These are phyloP conservation scores for Hydrophis major DNA, from an alignment of 2,797 vertebrate species.

Conservation along the genomic window DNA sequence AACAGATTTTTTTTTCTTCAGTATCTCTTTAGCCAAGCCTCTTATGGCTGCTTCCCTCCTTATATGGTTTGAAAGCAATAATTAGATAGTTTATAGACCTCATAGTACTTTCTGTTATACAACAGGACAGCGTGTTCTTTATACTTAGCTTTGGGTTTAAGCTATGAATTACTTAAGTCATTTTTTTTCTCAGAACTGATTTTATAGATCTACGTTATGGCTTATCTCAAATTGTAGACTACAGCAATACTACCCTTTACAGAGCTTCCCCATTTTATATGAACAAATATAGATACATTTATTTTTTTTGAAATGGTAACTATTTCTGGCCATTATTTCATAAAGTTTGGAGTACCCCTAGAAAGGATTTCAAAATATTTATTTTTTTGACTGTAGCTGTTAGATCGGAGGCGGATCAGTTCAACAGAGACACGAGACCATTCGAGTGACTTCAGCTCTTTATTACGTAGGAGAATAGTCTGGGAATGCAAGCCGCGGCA, in stretches of 20 bases:
- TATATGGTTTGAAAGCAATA: background rate
- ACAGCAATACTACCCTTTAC: background rate
- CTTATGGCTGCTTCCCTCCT: background rate
- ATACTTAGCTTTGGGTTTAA: slow-evolving; percentile 1
- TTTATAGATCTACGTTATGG: background rate
- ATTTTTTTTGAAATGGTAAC: background rate
- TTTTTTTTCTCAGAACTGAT: background rate
- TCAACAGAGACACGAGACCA: too few relatives aligned
- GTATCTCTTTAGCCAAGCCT: background rate
- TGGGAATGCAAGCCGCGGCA: too few relatives aligned
- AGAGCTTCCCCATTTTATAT: background rate
- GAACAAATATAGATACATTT: background rate
- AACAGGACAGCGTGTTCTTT: background rate
- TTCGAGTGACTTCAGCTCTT: too few relatives aligned
- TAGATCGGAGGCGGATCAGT: too few relatives aligned
- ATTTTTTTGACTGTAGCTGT: background rate
- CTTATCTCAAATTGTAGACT: background rate
- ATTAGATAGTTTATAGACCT: background rate
- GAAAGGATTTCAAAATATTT: background rate
- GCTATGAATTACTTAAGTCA: background rate
- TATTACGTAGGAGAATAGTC: too few relatives aligned
- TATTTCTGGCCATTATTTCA: background rate
- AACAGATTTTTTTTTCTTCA: background rate
- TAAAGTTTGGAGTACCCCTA: background rate
- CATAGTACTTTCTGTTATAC: slow-evolving; percentile 6